These are phyloP conservation scores for Semotilus atromaculatus DNA, from an alignment of 2,797 vertebrate genomes.

Conservation along the genomic window DNA sequence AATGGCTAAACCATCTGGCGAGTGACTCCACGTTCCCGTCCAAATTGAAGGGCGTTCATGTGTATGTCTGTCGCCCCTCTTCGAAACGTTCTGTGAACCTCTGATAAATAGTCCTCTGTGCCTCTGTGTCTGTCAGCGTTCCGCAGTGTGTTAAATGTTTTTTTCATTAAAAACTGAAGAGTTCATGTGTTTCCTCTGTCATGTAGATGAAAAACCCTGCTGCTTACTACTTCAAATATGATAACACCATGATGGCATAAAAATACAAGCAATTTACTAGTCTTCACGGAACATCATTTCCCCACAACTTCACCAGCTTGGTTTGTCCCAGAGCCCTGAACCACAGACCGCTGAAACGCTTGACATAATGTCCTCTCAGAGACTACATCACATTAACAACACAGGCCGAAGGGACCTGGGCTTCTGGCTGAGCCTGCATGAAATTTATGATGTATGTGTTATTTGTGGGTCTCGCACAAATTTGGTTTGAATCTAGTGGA, in stretches of 20 bases:
- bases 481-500: conserved; percentile 73
- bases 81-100: conserved; percentile 13
- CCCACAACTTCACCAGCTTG: conserved; percentile 9
- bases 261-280: conserved; percentile 26
- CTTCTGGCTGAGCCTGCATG: conserved; percentile 74
- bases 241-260: conserved; percentile 16
- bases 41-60: conserved; percentile 62
- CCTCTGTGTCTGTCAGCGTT: conserved; percentile 47
- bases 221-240: conserved; percentile 53
- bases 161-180: conserved; percentile 45
- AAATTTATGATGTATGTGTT: conserved; percentile 79
- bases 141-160: conserved; percentile 7
- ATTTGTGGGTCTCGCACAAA: conserved; percentile 78
- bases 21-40: conserved; percentile 61
- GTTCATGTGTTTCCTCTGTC: conserved; percentile 33
- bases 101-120: conserved; percentile 22
- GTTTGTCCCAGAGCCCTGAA: conserved; percentile 24
- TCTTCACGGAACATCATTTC: conserved; percentile 14
- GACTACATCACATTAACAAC: conserved; percentile 77
- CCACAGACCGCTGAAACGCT: conserved; percentile 67
- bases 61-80: conserved; percentile 32
- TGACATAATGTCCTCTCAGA: conserved; percentile 75
- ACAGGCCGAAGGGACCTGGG: conserved; percentile 72
- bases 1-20: conserved; percentile 70
- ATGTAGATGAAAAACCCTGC: conserved; percentile 56